Base-by-base conservation (phyloP, 2,113 vertebrate genomes). In the Telmatochromis sp. region DNA sequence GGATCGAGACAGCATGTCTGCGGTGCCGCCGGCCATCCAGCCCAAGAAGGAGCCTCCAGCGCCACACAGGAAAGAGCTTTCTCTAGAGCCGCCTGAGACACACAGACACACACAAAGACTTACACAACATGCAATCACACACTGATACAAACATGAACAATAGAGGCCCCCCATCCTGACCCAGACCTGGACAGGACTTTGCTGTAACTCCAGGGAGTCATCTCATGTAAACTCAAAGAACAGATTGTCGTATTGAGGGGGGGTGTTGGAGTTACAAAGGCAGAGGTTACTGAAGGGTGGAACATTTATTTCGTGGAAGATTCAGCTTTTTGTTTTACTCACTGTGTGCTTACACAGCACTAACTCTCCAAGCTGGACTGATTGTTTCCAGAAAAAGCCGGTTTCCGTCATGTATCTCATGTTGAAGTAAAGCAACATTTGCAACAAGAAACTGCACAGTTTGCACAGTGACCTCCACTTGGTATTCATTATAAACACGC, bases 1-100 rank as follows among this genome's bases (percentile, higher is more conserved):
- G 82, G 80, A 86, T 65, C 92, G 93, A 97, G 96, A 97, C 96
- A 96, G 94, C 51, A 81, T 93, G 96, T 97, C 96, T 97, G 94
- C 94, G 5, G 89, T 79, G 85, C 93, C 65, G 86, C 70, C 89
- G 85, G 87, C 93, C 90, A 78, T 88, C 88, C 88, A 83, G 90
- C 86, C 94, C 85, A 84, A 51, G 78, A 80, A 90, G 94, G 91
- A 95, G 90, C 92, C 90, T 91, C 65, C 83, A 93, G 95, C 90
- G 92, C 94, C 93, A 93, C 93, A 96, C 96, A 96, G 96, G 96
- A 97, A 97, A 93, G 81, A 82, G 87, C 94, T 95, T 92, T 95
- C 95, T 95, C 93, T 93, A 88, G 87, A 89, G 80, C 87, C 80
- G 86, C 68, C 83, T 79, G 12, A 15, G 63, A 90, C 80, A 89